A percentile compares a stretch with the other conserved stretches of the same genome.
phyloP scores from a whole-genome alignment of 2,888 invertebrate genomes.

The Ophion ellenae region DNA sequence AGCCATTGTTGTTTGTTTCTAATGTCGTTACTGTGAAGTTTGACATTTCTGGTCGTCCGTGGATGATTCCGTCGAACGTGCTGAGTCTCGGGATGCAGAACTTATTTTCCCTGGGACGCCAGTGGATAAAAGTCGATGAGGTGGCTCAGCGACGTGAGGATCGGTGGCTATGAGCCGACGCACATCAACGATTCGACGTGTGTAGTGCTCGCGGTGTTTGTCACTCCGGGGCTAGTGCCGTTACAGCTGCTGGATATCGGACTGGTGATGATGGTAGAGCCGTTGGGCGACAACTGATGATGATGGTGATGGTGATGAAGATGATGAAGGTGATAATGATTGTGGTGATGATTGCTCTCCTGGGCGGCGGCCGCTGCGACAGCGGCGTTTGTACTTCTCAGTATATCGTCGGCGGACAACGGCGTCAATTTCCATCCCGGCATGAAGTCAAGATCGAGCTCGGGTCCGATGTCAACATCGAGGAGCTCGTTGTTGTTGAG shows the following conservation, averaged over 20 bases:
- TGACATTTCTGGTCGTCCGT: background rate
- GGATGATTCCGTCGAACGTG: background rate
- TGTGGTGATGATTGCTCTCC: slow-evolving; percentile 67
- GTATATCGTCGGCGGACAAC: slow-evolving; percentile 84
- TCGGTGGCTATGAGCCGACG: slow-evolving; percentile 83
- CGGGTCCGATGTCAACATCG: slow-evolving; percentile 86
- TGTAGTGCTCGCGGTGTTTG: slow-evolving; percentile 74
- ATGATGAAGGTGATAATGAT: slow-evolving; percentile 61
- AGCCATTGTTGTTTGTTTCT: background rate
- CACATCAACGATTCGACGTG: slow-evolving; percentile 82
- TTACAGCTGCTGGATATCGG: slow-evolving; percentile 69
- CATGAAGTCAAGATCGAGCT: slow-evolving; percentile 87
- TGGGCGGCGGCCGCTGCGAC: slow-evolving; percentile 70
- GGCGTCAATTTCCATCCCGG: slow-evolving; percentile 86
- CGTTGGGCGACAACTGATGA: slow-evolving; percentile 65
- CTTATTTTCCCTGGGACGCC: slow-evolving; percentile 77
- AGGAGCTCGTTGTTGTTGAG: slow-evolving; percentile 92
- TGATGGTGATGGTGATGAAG: slow-evolving; percentile 63
- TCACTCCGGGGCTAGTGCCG: slow-evolving; percentile 68
- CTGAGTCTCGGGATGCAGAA: background rate
- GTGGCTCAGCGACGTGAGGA: slow-evolving; percentile 82
- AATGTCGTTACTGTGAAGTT: background rate
- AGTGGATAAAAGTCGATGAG: slow-evolving; percentile 82
- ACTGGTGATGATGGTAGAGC: slow-evolving; percentile 64
- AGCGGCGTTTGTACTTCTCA: slow-evolving; percentile 80